A percentile compares a stretch with the other conserved stretches of the same genome.
Evolutionary conservation across 2,113 vertebrate species (phyloP).

Genomic region (Eretmochelys imbricata): DNA sequence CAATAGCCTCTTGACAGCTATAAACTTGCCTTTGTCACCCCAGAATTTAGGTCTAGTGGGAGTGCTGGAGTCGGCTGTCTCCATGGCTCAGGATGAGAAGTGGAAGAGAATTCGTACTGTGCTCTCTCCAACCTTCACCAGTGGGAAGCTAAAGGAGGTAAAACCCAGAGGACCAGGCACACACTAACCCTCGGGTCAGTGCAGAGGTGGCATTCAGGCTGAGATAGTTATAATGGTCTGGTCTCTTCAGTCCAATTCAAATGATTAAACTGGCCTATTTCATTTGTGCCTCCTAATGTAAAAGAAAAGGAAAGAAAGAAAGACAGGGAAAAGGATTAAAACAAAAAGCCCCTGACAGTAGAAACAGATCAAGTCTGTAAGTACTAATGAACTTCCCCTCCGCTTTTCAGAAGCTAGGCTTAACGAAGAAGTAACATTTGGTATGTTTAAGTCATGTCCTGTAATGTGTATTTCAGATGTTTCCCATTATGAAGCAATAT

Average conservation of each 20-base stretch:
- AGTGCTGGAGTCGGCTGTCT: not conserved
- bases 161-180: not conserved
- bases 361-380: not conserved
- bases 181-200: not conserved
- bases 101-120: not conserved
- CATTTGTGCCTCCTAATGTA: not conserved
- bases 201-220: not conserved
- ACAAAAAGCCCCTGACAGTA: not conserved
- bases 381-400: not conserved
- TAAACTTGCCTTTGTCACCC: not conserved
- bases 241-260: not conserved
- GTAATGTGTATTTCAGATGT: conserved; percentile 82
- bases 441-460: not conserved
- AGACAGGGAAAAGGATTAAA: not conserved
- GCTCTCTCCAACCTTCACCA: conserved; percentile 66
- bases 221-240: not conserved
- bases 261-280: not conserved
- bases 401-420: not conserved
- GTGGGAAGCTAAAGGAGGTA: conserved; percentile 88
- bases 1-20: not conserved
- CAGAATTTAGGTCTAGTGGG: not conserved
- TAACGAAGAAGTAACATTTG: not conserved
- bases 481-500: conserved; percentile 82
- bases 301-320: not conserved
- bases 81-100: not conserved